Evolutionary conservation across 2,888 invertebrate genomes (phyloP).

Genomic region (Caenorhabditis zanzibari): DNA sequence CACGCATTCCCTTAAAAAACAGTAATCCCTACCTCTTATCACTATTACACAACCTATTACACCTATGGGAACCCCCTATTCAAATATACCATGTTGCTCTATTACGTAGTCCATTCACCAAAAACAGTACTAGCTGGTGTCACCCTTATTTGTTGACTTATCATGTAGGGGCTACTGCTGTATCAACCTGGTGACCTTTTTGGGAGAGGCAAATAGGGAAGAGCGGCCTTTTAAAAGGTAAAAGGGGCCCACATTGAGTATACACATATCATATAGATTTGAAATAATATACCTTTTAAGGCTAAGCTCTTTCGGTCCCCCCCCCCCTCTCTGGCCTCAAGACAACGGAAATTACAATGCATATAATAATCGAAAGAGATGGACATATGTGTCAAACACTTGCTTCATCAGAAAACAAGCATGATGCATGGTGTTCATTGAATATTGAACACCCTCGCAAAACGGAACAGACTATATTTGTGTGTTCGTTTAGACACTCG

Average conservation of each 20-base stretch:
- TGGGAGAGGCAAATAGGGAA: constrained; percentile 12
- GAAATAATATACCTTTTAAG: constrained; percentile 25
- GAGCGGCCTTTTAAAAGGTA: constrained; percentile 28
- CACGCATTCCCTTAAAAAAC: constrained; percentile 7
- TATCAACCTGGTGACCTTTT: constrained; percentile 57
- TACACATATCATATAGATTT: constrained; percentile 46
- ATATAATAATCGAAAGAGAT: constrained; percentile 15
- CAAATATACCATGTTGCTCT: constrained; percentile 27
- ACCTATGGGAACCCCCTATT: constrained; percentile 10
- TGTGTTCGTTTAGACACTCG: constrained; percentile 23
- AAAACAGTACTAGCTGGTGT: constrained; percentile 43
- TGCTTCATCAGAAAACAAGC: constrained; percentile 9
- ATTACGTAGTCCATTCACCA: constrained; percentile 35
- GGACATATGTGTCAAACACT: constrained; percentile 66
- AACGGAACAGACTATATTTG: constrained; percentile 24
- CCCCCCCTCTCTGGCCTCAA: too few species aligned
- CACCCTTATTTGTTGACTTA: constrained; percentile 52
- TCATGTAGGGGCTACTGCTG: constrained; percentile 49
- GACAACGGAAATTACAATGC: constrained; percentile 57
- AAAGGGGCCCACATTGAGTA: neutral
- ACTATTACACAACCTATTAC: constrained; percentile 18
- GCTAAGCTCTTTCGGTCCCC: too few species aligned
- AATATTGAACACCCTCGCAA: constrained; percentile 55
- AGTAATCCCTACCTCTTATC: constrained; percentile 17
- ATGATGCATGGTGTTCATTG: constrained; percentile 63